phyloP scores from a whole-genome alignment of 2,113 vertebrate genomes.

The Phalacrocorax brasilianus region DNA sequence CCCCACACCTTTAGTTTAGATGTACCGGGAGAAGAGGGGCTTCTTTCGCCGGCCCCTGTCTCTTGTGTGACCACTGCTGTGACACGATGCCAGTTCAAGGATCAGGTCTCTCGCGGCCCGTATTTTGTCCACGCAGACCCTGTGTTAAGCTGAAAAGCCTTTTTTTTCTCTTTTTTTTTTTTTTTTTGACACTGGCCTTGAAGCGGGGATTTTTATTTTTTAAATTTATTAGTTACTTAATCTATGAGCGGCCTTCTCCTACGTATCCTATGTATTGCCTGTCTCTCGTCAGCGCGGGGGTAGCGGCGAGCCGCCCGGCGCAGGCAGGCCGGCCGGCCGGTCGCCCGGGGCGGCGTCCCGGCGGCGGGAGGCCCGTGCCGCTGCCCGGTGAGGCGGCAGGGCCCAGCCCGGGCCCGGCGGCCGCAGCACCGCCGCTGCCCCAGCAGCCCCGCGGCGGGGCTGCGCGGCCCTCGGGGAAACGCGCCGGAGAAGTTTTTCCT shows the following conservation, averaged over 20 bases:
- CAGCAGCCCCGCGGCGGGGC: no score
- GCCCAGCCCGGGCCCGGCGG: no score
- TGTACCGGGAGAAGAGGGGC: accelerated
- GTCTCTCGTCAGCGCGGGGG: accelerated
- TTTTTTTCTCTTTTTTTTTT: no score
- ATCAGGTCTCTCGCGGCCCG: background rate
- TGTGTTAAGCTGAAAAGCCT: background rate
- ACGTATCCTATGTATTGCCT: background rate
- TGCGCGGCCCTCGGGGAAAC: background rate
- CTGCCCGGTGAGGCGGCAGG: background rate
- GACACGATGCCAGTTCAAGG: background rate
- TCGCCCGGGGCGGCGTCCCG: accelerated
- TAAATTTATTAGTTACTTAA: background rate
- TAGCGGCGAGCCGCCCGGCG: no score
- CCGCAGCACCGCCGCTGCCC: no score
- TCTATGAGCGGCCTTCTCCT: background rate
- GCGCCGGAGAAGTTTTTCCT: slow-evolving; percentile 59
- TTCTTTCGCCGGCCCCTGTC: background rate
- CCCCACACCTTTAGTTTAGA: no score
- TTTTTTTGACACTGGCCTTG: background rate
- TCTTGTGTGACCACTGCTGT: background rate
- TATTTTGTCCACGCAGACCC: background rate
- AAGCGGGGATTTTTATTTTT: no score
- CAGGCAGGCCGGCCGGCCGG: background rate
- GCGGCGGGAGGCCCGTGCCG: no score